Conservation (phyloP, 2,888 invertebrate species). For the Tenthredo livida region DNA sequence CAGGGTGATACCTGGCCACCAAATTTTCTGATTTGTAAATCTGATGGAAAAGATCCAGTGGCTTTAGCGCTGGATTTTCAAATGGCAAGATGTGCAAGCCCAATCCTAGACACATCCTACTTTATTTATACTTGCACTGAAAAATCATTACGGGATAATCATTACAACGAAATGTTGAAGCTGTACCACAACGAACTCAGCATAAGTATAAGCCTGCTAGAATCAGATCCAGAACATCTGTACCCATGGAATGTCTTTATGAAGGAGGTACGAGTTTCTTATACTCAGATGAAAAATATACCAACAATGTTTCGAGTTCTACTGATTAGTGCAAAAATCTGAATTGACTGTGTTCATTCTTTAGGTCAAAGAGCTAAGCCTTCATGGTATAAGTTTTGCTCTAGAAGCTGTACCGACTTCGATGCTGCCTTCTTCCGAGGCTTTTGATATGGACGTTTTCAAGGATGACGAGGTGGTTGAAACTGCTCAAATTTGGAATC, state of each 20-base stretch:
- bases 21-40: conserved; percentile 84
- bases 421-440: conserved; percentile 81
- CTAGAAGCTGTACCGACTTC: conserved; percentile 82
- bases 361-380: conserved; percentile 80
- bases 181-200: conserved; percentile 82
- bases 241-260: conserved; percentile 80
- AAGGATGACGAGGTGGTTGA: conserved; percentile 80
- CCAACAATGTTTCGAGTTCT: background rate
- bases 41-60: conserved; percentile 67
- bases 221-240: conserved; percentile 81
- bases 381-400: conserved; percentile 81
- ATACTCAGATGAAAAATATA: background rate
- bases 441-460: conserved; percentile 81
- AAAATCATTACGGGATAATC: conserved; percentile 80
- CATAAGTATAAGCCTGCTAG: conserved; percentile 80
- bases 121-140: conserved; percentile 84
- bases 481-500: conserved; percentile 84
- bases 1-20: conserved; percentile 89
- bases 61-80: conserved; percentile 87
- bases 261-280: conserved; percentile 75
- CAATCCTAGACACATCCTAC: conserved; percentile 82
- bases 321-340: background rate
- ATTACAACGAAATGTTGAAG: conserved; percentile 82
- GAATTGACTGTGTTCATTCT: conserved; percentile 45
- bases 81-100: conserved; percentile 81